A percentile compares a stretch with the other conserved stretches of the same genome.
These are phyloP conservation scores for Pomatorhinus ruficollis DNA, from an alignment of 2,113 vertebrate genomes.

Conservation along the genomic window DNA sequence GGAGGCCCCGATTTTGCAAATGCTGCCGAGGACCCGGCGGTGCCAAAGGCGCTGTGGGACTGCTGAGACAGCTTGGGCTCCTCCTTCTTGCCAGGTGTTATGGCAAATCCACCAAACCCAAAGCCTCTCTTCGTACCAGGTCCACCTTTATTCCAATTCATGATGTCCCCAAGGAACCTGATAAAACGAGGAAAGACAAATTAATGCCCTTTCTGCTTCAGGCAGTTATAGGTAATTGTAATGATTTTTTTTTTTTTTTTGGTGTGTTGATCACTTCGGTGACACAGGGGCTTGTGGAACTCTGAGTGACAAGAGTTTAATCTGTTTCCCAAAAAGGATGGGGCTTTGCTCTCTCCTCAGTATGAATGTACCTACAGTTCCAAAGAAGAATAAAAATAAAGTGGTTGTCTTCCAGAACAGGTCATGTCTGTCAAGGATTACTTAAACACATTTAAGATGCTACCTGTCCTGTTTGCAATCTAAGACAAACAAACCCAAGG, in stretches of 20 bases:
- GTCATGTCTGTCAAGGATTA: fast-evolving
- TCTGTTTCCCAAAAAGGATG: neutral
- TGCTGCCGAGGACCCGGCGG: slow-evolving; percentile 78
- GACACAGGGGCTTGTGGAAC: neutral
- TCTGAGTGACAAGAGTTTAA: neutral
- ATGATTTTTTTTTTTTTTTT: neutral
- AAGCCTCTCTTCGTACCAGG: slow-evolving; percentile 93
- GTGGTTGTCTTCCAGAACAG: neutral
- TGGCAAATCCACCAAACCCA: slow-evolving; percentile 95
- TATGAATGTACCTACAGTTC: neutral
- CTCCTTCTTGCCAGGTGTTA: slow-evolving; percentile 90
- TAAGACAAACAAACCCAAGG: neutral
- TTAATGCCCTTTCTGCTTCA: neutral
- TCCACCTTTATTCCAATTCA: slow-evolving; percentile 99
- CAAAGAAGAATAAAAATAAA: neutral
- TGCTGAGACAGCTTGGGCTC: slow-evolving; percentile 82
- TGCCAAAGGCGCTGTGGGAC: slow-evolving; percentile 86
- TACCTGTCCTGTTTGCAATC: neutral
- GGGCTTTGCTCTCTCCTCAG: neutral
- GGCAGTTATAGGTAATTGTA: neutral
- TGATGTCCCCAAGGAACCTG: slow-evolving; percentile 63
- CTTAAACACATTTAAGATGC: neutral
- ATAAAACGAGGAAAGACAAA: neutral
- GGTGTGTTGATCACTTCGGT: neutral
- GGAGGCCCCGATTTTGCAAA: slow-evolving; percentile 84